Conservation (phyloP, 2,888 invertebrate genomes). For the Tenodera sinensis region DNA sequence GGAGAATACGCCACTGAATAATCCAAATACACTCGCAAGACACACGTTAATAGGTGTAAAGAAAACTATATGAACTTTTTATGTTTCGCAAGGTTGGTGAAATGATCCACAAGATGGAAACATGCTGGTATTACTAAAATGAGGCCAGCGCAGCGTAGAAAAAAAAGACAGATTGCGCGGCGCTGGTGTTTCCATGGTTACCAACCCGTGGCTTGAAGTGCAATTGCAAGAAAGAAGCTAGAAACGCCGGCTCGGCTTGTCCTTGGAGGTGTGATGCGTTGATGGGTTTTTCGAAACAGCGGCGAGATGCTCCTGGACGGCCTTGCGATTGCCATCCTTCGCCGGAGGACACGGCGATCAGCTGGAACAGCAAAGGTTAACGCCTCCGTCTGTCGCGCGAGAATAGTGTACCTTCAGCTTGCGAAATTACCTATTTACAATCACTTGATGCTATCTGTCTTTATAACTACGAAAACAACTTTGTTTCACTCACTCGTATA, state of each 20-base stretch:
- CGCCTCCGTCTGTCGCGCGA: neutral
- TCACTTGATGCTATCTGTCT: no score
- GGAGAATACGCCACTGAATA: no score
- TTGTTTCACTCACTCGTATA: no score
- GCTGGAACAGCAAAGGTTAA: neutral
- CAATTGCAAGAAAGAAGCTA: neutral
- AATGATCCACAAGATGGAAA: no score
- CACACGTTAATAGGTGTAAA: no score
- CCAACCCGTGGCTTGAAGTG: neutral
- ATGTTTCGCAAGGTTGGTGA: no score
- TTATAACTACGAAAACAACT: no score
- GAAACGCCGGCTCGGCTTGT: neutral
- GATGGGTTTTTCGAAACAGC: neutral
- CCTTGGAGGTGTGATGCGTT: neutral
- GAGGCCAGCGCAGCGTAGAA: neutral
- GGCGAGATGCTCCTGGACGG: neutral
- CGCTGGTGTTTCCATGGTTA: neutral
- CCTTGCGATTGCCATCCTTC: neutral
- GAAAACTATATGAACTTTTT: no score
- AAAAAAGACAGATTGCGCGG: neutral
- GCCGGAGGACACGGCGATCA: neutral
- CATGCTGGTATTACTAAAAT: neutral
- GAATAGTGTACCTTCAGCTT: neutral
- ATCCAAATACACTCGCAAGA: no score
- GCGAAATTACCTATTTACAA: neutral